Percentiles rank a stretch among this genome's conserved stretches.
Evolutionary conservation across 1,140 invertebrate species (phyloP).

Genomic region (Brachionus koreanus): DNA sequence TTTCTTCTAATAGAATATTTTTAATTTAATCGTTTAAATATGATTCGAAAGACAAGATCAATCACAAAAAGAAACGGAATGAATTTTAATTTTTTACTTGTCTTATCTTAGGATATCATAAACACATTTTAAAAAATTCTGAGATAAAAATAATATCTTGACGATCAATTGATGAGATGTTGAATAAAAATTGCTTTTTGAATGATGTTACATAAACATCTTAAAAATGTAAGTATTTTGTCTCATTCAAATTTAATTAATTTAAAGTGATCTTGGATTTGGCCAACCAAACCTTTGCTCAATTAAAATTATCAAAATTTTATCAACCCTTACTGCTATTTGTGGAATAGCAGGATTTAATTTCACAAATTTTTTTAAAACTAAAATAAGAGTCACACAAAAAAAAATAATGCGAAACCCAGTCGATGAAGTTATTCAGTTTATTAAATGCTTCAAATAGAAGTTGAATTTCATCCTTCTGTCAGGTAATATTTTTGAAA

Average conservation of each 20-base stretch:
- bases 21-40: background rate
- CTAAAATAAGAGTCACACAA: too few species aligned
- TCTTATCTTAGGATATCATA: background rate
- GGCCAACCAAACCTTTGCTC: background rate
- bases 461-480: too few species aligned
- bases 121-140: background rate
- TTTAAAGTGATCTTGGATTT: background rate
- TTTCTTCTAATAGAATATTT: background rate
- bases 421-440: too few species aligned
- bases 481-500: too few species aligned
- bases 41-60: background rate
- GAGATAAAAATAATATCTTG: background rate
- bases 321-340: too few species aligned
- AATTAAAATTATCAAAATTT: too few species aligned
- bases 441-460: too few species aligned
- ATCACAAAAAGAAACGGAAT: background rate
- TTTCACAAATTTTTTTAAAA: too few species aligned
- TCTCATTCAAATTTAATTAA: background rate
- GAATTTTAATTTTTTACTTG: background rate
- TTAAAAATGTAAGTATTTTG: background rate
- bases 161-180: background rate
- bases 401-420: too few species aligned
- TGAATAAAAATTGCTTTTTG: background rate
- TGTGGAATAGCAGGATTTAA: too few species aligned
- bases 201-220: background rate